Evolutionary conservation across 2,113 vertebrate species (phyloP).

Genomic region (Sus scrofa): T2T-Sscrofa CM000820.6:129407501-129408000

Average conservation of each 20-base stretch:
- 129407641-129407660: background rate
- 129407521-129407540: constrained; percentile 53
- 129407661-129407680: background rate
- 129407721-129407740: background rate
- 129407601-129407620: constrained; percentile 13
- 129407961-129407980: constrained; percentile 1
- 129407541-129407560: background rate
- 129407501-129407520: constrained; percentile 33
- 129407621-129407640: background rate
- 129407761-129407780: background rate
- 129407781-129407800: background rate
- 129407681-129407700: background rate
- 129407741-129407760: background rate
- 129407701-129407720: background rate
- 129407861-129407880: background rate
- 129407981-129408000: constrained; percentile 10
- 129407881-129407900: background rate
- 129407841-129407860: background rate
- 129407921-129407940: constrained; percentile 28
- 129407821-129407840: background rate
- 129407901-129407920: constrained; percentile 28
- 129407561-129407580: constrained; percentile 31
- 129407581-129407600: constrained; percentile 25
- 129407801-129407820: background rate
- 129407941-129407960: background rate